phyloP scores from a whole-genome alignment of 2,113 vertebrate species.

The Lycocorax pyrrhopterus region DNA sequence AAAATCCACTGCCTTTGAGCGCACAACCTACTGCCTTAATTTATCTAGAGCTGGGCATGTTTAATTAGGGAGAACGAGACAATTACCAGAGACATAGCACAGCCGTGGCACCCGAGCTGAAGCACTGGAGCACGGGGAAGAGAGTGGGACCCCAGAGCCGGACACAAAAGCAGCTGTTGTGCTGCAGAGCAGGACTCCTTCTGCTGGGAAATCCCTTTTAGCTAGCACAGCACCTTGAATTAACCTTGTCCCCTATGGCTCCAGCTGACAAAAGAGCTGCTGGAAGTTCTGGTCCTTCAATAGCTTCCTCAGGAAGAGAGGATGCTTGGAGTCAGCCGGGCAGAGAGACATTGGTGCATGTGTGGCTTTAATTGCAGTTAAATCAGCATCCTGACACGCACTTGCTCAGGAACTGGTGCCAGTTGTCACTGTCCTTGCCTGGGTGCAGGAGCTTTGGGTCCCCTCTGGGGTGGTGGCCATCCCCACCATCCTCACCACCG shows the following conservation, averaged over 20 bases:
- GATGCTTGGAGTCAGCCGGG: neutral
- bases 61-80: neutral
- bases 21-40: neutral
- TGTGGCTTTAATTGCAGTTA: neutral
- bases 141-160: neutral
- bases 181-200: neutral
- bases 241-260: neutral
- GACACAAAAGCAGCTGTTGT: neutral
- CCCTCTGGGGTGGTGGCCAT: no score
- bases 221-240: neutral
- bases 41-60: neutral
- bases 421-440: neutral
- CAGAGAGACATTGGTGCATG: neutral
- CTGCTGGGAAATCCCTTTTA: neutral
- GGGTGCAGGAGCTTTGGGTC: neutral
- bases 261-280: neutral
- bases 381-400: neutral
- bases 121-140: neutral
- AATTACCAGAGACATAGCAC: neutral
- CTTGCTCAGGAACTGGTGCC: rapidly evolving
- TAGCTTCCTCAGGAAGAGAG: neutral
- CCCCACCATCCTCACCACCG: rapidly evolving
- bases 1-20: neutral
- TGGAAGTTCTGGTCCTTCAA: neutral
- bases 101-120: neutral